Evolutionary conservation across 53 echinoderm and acorn worm genomes (phyloP).

Genomic region (Apostichopus leukothele): DNA sequence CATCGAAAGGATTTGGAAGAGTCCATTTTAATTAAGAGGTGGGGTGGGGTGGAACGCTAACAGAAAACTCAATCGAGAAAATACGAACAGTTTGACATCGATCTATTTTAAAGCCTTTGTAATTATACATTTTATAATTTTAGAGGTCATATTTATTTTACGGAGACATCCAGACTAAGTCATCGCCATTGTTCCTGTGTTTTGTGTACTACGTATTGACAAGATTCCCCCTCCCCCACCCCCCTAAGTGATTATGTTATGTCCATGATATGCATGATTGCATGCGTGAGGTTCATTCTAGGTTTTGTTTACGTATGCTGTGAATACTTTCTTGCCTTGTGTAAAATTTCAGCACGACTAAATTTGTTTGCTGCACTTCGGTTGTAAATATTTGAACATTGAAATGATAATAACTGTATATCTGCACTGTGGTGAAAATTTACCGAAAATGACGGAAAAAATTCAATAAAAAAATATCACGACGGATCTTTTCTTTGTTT

Average conservation of each 20-base stretch:
- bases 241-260: background rate
- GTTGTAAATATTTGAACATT: constrained; percentile 41
- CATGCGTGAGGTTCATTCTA: background rate
- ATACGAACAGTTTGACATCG: no score
- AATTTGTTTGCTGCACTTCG: constrained; percentile 37
- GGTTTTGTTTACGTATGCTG: constrained; percentile 34
- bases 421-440: constrained; percentile 42
- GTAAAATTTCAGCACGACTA: constrained; percentile 32
- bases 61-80: no score
- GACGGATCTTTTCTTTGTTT: background rate
- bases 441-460: constrained; percentile 11
- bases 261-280: background rate
- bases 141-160: no score
- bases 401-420: constrained; percentile 42
- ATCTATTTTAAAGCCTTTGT: no score
- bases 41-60: no score
- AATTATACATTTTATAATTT: no score
- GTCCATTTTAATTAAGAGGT: no score
- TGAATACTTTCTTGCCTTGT: constrained; percentile 44
- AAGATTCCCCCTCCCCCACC: background rate
- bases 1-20: no score
- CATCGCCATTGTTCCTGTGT: no score
- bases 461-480: background rate
- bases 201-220: no score
- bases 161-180: no score